Conservation (phyloP, 2,797 vertebrate genomes). For the Alcedo quadribrachys region DNA sequence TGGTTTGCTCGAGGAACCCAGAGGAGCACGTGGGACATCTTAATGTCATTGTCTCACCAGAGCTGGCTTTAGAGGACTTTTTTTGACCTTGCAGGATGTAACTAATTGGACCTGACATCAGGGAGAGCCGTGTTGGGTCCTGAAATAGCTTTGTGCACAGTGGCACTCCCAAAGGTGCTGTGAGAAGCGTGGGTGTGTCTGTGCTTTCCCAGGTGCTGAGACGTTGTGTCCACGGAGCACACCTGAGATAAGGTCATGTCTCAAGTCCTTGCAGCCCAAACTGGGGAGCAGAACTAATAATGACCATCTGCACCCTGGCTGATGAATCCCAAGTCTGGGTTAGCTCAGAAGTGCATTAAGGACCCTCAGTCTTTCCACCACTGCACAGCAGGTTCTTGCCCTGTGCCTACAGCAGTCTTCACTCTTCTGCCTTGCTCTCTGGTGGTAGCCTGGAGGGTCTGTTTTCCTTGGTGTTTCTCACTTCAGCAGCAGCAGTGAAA, state of each 20-base stretch:
- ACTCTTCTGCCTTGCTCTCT: neutral
- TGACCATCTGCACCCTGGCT: neutral
- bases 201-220: neutral
- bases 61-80: conserved; percentile 32
- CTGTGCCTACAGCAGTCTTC: neutral
- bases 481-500: neutral
- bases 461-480: neutral
- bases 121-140: neutral
- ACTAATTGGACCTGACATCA: conserved; percentile 56
- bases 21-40: neutral
- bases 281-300: neutral
- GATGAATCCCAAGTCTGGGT: neutral
- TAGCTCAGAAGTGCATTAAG: neutral
- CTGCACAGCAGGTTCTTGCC: neutral
- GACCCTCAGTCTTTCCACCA: neutral
- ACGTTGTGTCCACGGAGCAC: neutral
- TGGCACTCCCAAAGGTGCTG: neutral
- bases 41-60: conserved; percentile 33
- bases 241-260: neutral
- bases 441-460: neutral
- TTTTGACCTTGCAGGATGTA: conserved; percentile 13
- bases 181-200: accelerated
- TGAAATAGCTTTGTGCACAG: conserved; percentile 29
- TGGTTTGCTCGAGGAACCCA: neutral
- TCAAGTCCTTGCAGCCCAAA: neutral